A percentile compares a stretch with the other conserved stretches of the same genome.
Evolutionary conservation across 2,113 vertebrate species (phyloP).

Genomic region (Lepidothrix coronata): DNA sequence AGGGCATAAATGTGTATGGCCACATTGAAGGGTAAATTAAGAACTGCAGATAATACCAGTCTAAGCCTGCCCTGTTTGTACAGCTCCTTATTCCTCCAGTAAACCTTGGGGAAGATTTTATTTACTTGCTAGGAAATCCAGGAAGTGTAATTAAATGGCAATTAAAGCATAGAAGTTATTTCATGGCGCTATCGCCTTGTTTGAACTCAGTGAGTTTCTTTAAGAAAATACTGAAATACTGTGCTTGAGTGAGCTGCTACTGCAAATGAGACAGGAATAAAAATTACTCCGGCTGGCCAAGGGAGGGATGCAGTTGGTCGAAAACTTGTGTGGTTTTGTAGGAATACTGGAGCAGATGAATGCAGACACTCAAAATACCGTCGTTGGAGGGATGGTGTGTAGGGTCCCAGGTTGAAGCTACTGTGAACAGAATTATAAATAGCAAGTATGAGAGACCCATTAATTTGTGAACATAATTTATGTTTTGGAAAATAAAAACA

Average conservation of each 20-base stretch:
- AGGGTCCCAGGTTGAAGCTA: not conserved
- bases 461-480: slow-evolving; percentile 41
- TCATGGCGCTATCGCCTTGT: slow-evolving; percentile 71
- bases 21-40: not conserved
- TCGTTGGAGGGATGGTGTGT: not conserved
- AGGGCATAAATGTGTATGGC: not conserved
- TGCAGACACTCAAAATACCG: not conserved
- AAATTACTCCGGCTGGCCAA: slow-evolving; percentile 50
- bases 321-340: slow-evolving; percentile 25
- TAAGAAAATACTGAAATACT: slow-evolving; percentile 56
- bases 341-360: slow-evolving; percentile 40
- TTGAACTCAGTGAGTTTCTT: slow-evolving; percentile 73
- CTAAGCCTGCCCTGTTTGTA: not conserved
- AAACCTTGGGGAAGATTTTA: slow-evolving; percentile 25
- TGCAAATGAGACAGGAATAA: slow-evolving; percentile 67
- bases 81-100: not conserved
- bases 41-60: not conserved
- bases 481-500: slow-evolving; percentile 52
- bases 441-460: not conserved
- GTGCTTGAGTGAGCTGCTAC: slow-evolving; percentile 62
- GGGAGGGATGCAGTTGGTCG: slow-evolving; percentile 27
- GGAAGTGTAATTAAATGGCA: slow-evolving; percentile 80
- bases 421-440: slow-evolving; percentile 34
- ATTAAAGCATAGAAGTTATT: slow-evolving; percentile 66
- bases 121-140: slow-evolving; percentile 36